Evolutionary conservation across 2,888 invertebrate species (phyloP), one percentile per base, ranked within the genome.

Genomic region (Limulus polyphemus): DNA sequence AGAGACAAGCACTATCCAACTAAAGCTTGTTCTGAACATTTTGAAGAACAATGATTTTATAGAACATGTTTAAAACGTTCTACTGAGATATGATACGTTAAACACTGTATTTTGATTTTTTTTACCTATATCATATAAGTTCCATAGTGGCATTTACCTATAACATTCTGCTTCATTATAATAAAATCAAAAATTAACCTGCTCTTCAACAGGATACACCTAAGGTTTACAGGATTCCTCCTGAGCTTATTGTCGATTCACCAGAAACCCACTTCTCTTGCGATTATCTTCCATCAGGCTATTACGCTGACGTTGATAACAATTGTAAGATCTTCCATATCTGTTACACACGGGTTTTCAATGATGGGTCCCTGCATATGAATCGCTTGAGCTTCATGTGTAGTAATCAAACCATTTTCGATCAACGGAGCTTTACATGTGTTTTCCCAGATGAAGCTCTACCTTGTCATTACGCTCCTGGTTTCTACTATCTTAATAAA

Each of bases 251-350:
- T 16, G 16, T 54, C 2, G 54, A 32, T 11, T 17, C 17, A 16
- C 16, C 17, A 10, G 17, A 17, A 32, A 17, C 54, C 0, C 9
- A 11, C 54, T 54, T 54, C 54, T 7, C 5, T 16, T 54, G 54
- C 32, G 16, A 16, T 13, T 3, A 7, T 1, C 10, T 32, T 54
- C 54, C 16, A 11, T 16, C 16, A 17, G 66, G 66, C 12, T 66
- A 66, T 52, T 66, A 66, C 57, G 66, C 64, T n/a, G 66, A 66
- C 48, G 56, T 58, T 12, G 64, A 61, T 47, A 64, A 61, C 58
- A 54, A 62, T 49, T 64, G 64, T 55, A 46, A 56, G 2, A 49
- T 65, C 47, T 65, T 65, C 63, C 65, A 65, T 56, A 56, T 65
- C 16, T 65, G 65, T 47, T 57, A 60, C 16, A 60, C 63, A 11